A percentile compares a stretch with the other conserved stretches of the same genome.
Conservation (phyloP, 2,888 invertebrate genomes). For the Molorchus minor region DNA sequence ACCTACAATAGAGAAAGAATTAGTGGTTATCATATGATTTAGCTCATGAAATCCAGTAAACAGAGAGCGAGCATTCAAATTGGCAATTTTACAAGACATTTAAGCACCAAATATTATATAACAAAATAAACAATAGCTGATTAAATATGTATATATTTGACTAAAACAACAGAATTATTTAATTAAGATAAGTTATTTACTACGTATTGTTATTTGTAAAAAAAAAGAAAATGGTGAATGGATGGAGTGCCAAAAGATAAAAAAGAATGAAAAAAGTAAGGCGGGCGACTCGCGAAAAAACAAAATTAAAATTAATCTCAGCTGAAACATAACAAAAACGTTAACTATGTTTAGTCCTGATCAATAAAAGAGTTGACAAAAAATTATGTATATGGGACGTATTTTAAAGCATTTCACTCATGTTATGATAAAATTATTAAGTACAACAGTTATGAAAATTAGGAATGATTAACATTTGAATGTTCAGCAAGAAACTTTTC, state of each 20-base stretch:
- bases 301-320: not conserved
- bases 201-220: too few relatives aligned
- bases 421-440: not conserved
- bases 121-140: not conserved
- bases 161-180: not conserved
- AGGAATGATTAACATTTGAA: not conserved
- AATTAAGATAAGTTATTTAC: not conserved
- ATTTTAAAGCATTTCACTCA: not conserved
- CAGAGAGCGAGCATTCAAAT: not conserved
- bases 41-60: not conserved
- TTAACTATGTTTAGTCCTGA: too few relatives aligned
- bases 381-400: not conserved
- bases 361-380: not conserved
- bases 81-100: not conserved
- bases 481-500: not conserved
- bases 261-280: too few relatives aligned
- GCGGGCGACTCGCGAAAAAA: too few relatives aligned
- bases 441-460: not conserved
- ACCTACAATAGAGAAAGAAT: not conserved
- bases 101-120: not conserved
- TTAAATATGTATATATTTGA: not conserved
- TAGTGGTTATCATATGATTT: not conserved
- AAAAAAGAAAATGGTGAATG: too few relatives aligned
- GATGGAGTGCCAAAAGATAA: too few relatives aligned
- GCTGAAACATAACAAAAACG: not conserved